Evolutionary conservation across 35 echinoderm and acorn worm species (phyloP).

Genomic region (Heliocidaris tuberculata): DNA sequence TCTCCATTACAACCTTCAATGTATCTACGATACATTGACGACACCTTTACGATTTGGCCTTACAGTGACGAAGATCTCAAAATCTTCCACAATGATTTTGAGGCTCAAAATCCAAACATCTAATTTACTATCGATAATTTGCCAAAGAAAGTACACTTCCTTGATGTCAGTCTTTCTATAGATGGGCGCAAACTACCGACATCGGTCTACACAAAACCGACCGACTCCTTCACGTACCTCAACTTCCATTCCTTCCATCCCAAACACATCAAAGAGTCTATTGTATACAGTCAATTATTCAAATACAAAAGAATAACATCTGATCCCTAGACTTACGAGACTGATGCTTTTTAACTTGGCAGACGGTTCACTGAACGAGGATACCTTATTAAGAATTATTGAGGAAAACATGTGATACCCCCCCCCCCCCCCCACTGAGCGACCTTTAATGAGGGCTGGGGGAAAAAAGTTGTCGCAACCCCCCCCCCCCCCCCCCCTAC

Average conservation of each 20-base stretch:
- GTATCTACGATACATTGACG: background rate
- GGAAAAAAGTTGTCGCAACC: too few species aligned
- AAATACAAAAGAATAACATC: background rate
- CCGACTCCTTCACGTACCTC: slow-evolving; percentile 12
- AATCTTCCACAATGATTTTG: background rate
- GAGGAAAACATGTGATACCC: too few species aligned
- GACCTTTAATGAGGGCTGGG: too few species aligned
- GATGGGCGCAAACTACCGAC: background rate
- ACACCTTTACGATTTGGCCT: background rate
- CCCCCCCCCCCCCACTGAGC: too few species aligned
- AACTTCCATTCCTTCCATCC: slow-evolving; percentile 17
- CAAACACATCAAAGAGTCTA: background rate
- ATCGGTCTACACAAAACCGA: slow-evolving; percentile 18
- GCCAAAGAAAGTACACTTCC: background rate
- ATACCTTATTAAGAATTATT: background rate
- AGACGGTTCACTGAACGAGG: background rate
- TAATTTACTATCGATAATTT: background rate
- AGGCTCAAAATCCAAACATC: background rate
- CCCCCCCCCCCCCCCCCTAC: too few species aligned
- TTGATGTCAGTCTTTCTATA: background rate
- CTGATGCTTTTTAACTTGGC: background rate
- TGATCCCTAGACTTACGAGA: background rate
- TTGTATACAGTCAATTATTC: slow-evolving; percentile 7
- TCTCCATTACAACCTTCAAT: background rate
- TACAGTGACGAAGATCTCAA: background rate